These are phyloP conservation scores for Rhinoderma darwinii DNA, from an alignment of 2,113 vertebrate species.

Conservation along the genomic window DNA sequence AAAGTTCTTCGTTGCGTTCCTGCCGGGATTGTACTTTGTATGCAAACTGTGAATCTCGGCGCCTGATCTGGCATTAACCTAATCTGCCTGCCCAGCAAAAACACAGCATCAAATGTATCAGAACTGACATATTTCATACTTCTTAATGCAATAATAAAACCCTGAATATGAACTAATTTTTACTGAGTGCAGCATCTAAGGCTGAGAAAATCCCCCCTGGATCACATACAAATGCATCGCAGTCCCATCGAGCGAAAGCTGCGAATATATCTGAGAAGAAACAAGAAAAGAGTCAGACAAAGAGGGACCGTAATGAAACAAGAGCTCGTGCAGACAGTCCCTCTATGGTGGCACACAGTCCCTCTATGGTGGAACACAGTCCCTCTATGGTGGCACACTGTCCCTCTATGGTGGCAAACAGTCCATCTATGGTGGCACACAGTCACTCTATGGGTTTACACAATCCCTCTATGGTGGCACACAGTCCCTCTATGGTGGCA, in stretches of 20 bases:
- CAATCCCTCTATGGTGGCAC: no score
- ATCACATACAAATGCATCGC: not conserved
- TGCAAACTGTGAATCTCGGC: not conserved
- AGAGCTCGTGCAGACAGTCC: not conserved
- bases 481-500: no score
- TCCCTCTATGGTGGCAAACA: no score
- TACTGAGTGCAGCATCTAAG: not conserved
- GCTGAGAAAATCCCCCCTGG: not conserved
- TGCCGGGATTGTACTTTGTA: slow-evolving; percentile 33
- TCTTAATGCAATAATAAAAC: slow-evolving; percentile 44
- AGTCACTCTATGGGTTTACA: no score
- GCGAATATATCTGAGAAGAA: not conserved
- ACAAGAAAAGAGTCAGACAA: not conserved
- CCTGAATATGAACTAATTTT: slow-evolving; percentile 47
- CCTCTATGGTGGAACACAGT: no score
- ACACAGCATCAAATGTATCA: slow-evolving; percentile 31
- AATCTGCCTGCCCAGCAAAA: slow-evolving; percentile 24
- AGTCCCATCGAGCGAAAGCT: not conserved
- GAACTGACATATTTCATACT: slow-evolving; percentile 19
- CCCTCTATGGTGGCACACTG: no score
- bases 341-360: no score
- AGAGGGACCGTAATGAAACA: not conserved
- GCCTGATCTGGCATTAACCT: slow-evolving; percentile 44
- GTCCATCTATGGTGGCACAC: no score
- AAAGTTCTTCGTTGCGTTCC: not conserved